Conservation (phyloP, 2,797 vertebrate genomes). For the Coregonus ussuriensis region DNA sequence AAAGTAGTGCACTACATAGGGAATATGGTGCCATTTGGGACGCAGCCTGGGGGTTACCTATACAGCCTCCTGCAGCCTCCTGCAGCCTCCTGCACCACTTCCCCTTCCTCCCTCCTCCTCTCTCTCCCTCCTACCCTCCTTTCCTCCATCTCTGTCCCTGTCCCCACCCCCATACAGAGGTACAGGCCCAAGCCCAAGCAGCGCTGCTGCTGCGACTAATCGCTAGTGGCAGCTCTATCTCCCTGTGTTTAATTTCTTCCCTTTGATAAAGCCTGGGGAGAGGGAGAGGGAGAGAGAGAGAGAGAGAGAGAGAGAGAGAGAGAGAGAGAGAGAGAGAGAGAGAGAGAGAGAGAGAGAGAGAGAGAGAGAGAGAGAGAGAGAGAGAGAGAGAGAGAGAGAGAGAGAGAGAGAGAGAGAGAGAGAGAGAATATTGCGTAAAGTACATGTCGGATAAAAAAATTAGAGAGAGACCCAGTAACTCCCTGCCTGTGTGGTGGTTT, state of each 20-base stretch:
- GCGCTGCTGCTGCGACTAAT: constrained; percentile 53
- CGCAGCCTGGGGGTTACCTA: neutral
- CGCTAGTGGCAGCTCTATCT: constrained; percentile 70
- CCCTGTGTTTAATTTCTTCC: constrained; percentile 56
- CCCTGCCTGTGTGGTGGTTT: constrained; percentile 72
- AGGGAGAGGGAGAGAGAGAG: no score
- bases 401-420: no score
- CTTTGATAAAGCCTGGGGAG: constrained; percentile 64
- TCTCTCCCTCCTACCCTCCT: neutral
- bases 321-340: neutral
- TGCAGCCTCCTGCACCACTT: neutral
- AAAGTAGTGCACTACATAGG: neutral
- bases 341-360: no score
- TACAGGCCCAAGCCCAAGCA: neutral
- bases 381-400: no score
- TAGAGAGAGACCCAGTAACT: constrained; percentile 49
- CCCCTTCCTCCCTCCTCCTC: neutral
- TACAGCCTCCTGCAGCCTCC: no score
- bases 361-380: no score
- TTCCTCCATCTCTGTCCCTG: constrained; percentile 11
- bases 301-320: no score
- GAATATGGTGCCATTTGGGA: neutral
- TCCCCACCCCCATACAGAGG: neutral
- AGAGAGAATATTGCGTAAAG: no score
- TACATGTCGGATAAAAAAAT: no score